Base-by-base conservation (phyloP, 2,113 vertebrate genomes). In the Pongo pygmaeus region DNA sequence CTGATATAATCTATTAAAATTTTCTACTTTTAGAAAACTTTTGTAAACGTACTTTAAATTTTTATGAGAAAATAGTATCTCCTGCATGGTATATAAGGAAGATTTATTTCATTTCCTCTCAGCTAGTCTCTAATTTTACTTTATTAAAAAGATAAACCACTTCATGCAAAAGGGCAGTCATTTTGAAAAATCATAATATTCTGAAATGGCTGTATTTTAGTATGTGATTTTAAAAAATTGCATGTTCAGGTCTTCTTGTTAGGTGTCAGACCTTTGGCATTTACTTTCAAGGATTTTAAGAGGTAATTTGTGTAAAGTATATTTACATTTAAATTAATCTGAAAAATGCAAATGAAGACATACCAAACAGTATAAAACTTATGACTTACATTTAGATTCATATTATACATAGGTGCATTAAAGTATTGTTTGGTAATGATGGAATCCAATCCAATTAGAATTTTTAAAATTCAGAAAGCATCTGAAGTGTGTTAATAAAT, bases 311-410 rank as follows among this genome's bases (percentile, higher is more conserved):
- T 90, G 48, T 86, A 78, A 98, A 97, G 12, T 88, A 12, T 77
- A 88, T 95, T 98, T 97, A 98, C 52, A 97, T 97, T 96, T 98
- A 98, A 97, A 96, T 97, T 98, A 98, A 96, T 64, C 18, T 91
- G 79, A 91, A 97, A 98, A 98, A 98, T 96, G 40, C 8, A 97
- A 93, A 84, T 97, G 18, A 55, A 35, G 40, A 64, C 43, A 84
- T 52, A 96, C 77, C 59, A 96, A 96, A 96, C 72, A 87, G 48
- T 22, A 18, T 72, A 74, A 91, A 97, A 97, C 69, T 79, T 93
- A 86, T 96, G 46, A 87, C 81, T 78, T 84, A 91, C 0, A 96
- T 95, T 97, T 93, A 97, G 57, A 84, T 81, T 79, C 38, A 93
- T 91, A 92, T 80, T 35, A 32, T 64, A 93, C 94, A 96, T 95